Conservation (phyloP, 1,140 invertebrate species). For the Zophobas atratus region DNA sequence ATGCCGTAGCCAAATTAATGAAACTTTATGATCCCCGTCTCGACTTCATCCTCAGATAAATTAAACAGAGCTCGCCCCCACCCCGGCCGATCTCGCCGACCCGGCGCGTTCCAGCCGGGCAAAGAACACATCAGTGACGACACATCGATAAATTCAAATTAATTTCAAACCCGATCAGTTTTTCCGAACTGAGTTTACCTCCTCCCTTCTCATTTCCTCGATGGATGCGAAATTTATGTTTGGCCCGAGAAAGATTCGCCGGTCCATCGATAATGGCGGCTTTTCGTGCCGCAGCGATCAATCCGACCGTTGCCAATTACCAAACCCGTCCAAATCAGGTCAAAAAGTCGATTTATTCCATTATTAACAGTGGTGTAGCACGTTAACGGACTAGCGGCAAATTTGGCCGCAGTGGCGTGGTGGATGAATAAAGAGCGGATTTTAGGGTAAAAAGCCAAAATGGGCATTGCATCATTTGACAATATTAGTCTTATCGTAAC, state of each 20-base stretch:
- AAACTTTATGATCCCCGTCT: conserved; percentile 31
- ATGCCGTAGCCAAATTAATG: conserved; percentile 25
- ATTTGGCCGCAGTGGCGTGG: no score
- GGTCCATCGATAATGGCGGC: conserved; percentile 9
- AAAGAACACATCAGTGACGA: not conserved
- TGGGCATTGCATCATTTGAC: no score
- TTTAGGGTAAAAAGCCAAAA: no score
- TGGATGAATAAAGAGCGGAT: no score
- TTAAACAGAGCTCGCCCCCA: conserved; percentile 15
- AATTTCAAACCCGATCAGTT: not conserved
- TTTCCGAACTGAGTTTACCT: not conserved
- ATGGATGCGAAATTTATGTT: conserved; percentile 1
- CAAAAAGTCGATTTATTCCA: conserved; percentile 4
- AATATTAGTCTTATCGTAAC: no score
- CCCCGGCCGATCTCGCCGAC: no score
- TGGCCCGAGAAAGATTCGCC: not conserved
- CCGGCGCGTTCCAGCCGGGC: not conserved
- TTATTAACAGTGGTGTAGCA: conserved; percentile 11
- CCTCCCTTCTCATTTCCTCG: not conserved
- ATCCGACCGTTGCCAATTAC: conserved; percentile 19
- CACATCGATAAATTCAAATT: conserved; percentile 27
- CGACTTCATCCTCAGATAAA: conserved; percentile 26
- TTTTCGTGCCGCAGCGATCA: conserved; percentile 21
- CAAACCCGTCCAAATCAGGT: conserved; percentile 3
- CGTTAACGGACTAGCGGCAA: not conserved